phyloP scores from a whole-genome alignment of 2,113 vertebrate species.

The Turnix velox region DNA sequence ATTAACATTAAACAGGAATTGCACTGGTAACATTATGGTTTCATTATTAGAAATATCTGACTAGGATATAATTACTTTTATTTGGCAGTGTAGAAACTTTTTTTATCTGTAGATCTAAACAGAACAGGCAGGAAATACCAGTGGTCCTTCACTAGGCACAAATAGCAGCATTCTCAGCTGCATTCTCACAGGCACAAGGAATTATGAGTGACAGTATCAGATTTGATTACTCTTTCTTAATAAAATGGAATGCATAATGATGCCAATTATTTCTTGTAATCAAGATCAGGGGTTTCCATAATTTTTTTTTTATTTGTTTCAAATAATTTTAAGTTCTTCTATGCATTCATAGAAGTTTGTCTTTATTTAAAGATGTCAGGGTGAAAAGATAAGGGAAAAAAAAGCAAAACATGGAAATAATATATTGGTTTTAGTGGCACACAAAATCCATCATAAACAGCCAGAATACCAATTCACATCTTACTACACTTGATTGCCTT shows the following conservation, averaged over 20 bases:
- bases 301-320: background rate
- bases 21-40: background rate
- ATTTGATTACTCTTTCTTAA: background rate
- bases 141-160: background rate
- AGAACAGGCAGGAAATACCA: background rate
- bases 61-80: constrained; percentile 6
- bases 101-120: background rate
- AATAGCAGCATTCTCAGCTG: background rate
- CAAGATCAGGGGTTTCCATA: background rate
- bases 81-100: background rate
- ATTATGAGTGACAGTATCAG: background rate
- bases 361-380: background rate
- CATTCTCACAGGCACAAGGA: background rate
- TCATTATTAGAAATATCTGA: background rate
- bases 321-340: background rate
- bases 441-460: background rate
- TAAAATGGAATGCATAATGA: background rate
- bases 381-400: background rate
- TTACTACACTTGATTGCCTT: background rate
- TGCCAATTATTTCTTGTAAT: background rate
- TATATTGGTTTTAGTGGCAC: background rate
- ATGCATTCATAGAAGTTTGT: background rate
- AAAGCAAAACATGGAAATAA: background rate
- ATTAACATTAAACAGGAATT: constrained; percentile 9
- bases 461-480: background rate